Percentiles rank a stretch among this genome's conserved stretches.
phyloP scores from a whole-genome alignment of 2,888 invertebrate genomes.

The Himalopsyche anomala region DNA sequence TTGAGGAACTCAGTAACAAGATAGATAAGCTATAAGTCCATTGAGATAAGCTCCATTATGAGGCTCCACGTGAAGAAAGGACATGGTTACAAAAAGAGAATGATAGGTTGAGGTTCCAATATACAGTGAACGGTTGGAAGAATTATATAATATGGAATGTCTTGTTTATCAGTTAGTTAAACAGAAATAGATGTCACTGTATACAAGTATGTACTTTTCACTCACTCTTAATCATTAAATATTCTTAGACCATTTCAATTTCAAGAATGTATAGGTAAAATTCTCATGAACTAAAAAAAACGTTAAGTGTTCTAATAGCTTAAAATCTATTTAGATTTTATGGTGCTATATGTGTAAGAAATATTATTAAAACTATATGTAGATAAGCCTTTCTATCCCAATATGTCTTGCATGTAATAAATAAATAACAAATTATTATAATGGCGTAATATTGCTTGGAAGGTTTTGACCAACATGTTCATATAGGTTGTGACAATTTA shows the following conservation, averaged over 20 bases:
- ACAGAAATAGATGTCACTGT: too few relatives aligned
- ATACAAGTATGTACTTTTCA: too few relatives aligned
- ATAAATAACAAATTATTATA: constrained; percentile 36
- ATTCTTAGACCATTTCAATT: constrained; percentile 28
- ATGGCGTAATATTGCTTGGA: constrained; percentile 45
- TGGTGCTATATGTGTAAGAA: constrained; percentile 54
- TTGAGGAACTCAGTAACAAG: too few relatives aligned
- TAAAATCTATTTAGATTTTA: constrained; percentile 51
- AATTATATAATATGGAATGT: too few relatives aligned
- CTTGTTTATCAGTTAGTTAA: too few relatives aligned
- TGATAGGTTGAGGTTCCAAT: too few relatives aligned
- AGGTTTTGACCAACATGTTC: constrained; percentile 52
- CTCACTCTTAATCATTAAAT: not conserved
- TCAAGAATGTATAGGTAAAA: not conserved
- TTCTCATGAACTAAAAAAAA: not conserved
- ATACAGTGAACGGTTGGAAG: too few relatives aligned
- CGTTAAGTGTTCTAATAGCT: constrained; percentile 38
- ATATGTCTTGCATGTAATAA: constrained; percentile 43
- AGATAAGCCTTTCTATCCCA: constrained; percentile 56
- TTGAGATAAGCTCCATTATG: too few relatives aligned
- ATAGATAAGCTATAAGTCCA: too few relatives aligned
- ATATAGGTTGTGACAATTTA: constrained; percentile 54
- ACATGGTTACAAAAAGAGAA: too few relatives aligned
- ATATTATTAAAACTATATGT: constrained; percentile 45
- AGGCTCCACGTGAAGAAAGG: too few relatives aligned